Evolutionary conservation across 2,113 vertebrate genomes (phyloP).

Genomic region (Lagopus muta): DNA sequence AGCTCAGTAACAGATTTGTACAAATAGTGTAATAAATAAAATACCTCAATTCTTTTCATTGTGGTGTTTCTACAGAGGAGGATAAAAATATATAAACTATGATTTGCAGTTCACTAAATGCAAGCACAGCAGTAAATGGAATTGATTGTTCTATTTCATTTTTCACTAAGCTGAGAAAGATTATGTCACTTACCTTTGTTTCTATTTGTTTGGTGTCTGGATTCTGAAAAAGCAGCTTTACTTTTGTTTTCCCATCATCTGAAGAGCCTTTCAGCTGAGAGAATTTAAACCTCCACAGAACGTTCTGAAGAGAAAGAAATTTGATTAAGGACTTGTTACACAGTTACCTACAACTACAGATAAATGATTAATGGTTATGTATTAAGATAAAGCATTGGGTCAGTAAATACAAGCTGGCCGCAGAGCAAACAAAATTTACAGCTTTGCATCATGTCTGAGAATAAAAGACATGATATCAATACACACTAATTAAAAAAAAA

Average conservation of each 20-base stretch:
- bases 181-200: constrained; percentile 85
- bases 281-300: constrained; percentile 93
- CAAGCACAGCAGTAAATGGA: not conserved
- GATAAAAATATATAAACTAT: not conserved
- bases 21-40: not conserved
- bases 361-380: not conserved
- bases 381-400: not conserved
- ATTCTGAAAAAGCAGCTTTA: constrained; percentile 93
- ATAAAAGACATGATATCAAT: not conserved
- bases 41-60: not conserved
- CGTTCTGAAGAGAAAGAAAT: constrained; percentile 74
- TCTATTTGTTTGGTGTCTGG: constrained; percentile 92
- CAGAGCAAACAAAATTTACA: not conserved
- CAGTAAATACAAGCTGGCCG: not conserved
- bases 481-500: not conserved
- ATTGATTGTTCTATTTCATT: not conserved
- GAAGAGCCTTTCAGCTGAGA: constrained; percentile 97
- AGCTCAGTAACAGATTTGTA: not conserved
- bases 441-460: not conserved
- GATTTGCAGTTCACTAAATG: not conserved
- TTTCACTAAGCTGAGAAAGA: not conserved
- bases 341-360: not conserved
- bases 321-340: not conserved
- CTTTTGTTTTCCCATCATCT: constrained; percentile 91
- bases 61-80: not conserved